Percentiles rank a stretch among this genome's conserved stretches.
Evolutionary conservation across 2,888 invertebrate species (phyloP).

Genomic region (Leptopilina drosophilae): DNA sequence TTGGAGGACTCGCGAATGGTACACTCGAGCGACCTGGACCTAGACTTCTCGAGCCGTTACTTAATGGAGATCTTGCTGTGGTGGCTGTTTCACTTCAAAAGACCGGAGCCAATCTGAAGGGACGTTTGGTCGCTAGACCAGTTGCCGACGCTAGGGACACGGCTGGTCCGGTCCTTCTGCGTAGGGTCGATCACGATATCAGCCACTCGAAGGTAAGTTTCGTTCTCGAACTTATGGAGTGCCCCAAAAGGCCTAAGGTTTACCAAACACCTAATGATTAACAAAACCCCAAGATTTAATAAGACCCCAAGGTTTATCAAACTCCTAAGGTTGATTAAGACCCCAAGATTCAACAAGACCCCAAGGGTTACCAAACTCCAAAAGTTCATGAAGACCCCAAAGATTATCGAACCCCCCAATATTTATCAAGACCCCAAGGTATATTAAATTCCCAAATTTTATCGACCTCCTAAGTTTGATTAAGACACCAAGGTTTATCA

Average conservation of each 20-base stretch:
- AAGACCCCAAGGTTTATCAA: background rate
- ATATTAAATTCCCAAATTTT: no score
- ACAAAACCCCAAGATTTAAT: background rate
- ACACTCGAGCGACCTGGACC: constrained; percentile 88
- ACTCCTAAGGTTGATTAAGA: no score
- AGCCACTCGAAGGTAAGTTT: constrained; percentile 1
- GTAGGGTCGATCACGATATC: constrained; percentile 74
- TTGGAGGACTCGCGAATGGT: constrained; percentile 84
- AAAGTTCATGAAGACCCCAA: no score
- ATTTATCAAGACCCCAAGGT: no score
- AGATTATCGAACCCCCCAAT: no score
- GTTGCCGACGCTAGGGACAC: constrained; percentile 87
- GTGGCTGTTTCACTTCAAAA: constrained; percentile 80
- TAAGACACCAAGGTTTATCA: no score
- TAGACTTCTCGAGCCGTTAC: constrained; percentile 88
- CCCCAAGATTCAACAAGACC: no score
- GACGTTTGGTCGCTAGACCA: constrained; percentile 83
- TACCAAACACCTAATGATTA: no score
- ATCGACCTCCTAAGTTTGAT: no score
- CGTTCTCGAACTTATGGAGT: background rate
- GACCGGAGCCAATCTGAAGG: constrained; percentile 81
- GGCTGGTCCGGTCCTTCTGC: constrained; percentile 82
- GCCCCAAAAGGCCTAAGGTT: no score
- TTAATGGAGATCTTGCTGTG: constrained; percentile 88
- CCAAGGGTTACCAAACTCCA: no score